These are phyloP conservation scores for Scarus forsteni DNA, from an alignment of 2,797 vertebrate species.

Conservation along the genomic window DNA sequence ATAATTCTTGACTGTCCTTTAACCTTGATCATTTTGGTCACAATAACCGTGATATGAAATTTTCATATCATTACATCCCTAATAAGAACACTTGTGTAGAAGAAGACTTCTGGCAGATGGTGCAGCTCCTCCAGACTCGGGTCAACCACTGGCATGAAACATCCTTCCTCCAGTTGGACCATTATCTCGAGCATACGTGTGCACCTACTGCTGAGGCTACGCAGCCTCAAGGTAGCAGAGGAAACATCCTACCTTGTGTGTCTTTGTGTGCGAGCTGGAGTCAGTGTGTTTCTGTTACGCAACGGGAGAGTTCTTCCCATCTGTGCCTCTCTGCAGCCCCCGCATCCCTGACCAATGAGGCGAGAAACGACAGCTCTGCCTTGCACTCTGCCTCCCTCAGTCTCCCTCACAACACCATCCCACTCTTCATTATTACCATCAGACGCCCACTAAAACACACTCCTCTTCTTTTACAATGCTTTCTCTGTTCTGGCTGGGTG, in stretches of 20 bases:
- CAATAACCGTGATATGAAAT: too few species aligned
- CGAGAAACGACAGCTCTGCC: conserved; percentile 79
- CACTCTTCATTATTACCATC: conserved; percentile 63
- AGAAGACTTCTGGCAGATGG: background rate
- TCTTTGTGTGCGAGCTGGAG: conserved; percentile 45
- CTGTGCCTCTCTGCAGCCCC: conserved; percentile 78
- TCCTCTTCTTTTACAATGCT: conserved; percentile 8
- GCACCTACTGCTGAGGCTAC: conserved; percentile 43
- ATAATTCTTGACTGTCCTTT: too few species aligned
- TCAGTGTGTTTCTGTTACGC: conserved; percentile 76
- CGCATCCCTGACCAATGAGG: conserved; percentile 78
- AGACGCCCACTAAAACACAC: conserved; percentile 27
- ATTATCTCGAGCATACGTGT: conserved; percentile 5
- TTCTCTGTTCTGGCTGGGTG: conserved; percentile 5
- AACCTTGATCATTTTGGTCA: too few species aligned
- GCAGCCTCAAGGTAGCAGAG: conserved; percentile 50
- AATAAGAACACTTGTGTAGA: too few species aligned
- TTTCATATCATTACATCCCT: too few species aligned
- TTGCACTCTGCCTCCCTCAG: conserved; percentile 69
- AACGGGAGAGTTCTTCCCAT: conserved; percentile 84
- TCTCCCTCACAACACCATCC: conserved; percentile 66
- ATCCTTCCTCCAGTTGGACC: conserved; percentile 1
- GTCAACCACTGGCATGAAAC: conserved; percentile 12
- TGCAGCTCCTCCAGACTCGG: background rate
- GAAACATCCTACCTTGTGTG: conserved; percentile 51